Percentiles rank a stretch among this genome's conserved stretches.
Conservation (phyloP, 2,797 vertebrate genomes). For the Pangasius krempfi region DNA sequence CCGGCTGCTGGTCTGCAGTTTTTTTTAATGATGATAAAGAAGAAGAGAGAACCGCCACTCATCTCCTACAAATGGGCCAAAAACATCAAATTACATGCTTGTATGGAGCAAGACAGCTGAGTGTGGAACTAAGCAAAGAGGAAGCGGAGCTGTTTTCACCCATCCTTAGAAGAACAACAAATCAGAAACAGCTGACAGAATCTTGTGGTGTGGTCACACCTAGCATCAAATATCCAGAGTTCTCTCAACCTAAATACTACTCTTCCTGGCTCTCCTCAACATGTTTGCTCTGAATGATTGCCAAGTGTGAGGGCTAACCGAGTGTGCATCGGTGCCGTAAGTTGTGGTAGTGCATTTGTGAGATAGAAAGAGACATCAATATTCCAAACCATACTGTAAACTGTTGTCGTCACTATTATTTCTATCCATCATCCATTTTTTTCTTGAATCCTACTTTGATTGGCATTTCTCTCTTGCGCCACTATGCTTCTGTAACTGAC, state of each 20-base stretch:
- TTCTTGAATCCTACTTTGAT: background rate
- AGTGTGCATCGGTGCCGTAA: background rate
- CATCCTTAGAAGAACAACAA: constrained; percentile 42
- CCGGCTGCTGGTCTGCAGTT: background rate
- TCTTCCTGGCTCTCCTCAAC: constrained; percentile 49
- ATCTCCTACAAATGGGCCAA: background rate
- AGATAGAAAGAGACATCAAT: background rate
- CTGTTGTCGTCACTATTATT: background rate
- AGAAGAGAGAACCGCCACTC: background rate
- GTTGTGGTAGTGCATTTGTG: background rate
- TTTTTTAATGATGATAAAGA: background rate
- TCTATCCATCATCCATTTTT: background rate
- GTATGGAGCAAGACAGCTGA: background rate
- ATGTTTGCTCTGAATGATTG: constrained; percentile 49
- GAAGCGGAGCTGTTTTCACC: constrained; percentile 1
- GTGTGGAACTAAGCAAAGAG: constrained; percentile 23
- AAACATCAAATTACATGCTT: background rate
- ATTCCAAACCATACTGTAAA: background rate
- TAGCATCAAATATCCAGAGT: constrained; percentile 52
- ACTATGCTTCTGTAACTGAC: constrained; percentile 22
- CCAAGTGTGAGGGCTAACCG: constrained; percentile 39
- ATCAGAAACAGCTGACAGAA: constrained; percentile 60
- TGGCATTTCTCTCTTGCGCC: background rate
- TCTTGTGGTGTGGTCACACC: constrained; percentile 47
- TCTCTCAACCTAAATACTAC: constrained; percentile 36